These are phyloP conservation scores for Phragmatobia fuliginosa DNA, from an alignment of 2,888 invertebrate genomes.

Conservation along the genomic window DNA sequence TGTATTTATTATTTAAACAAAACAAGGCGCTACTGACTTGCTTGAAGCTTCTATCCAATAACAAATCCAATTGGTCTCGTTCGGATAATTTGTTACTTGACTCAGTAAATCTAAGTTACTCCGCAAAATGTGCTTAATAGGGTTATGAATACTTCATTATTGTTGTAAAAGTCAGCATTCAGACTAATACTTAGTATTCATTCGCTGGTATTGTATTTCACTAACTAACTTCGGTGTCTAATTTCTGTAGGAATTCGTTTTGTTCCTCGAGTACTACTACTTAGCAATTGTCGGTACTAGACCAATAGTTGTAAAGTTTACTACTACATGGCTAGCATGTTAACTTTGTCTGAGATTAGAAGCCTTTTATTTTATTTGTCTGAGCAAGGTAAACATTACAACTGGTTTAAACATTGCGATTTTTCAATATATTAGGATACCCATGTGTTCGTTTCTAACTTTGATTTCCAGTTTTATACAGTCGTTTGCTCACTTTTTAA, in stretches of 20 bases:
- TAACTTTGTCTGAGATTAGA: not conserved
- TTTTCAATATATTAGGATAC: no score
- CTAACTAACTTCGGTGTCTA: slow-evolving; percentile 10
- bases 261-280: slow-evolving; percentile 2
- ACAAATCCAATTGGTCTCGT: not conserved
- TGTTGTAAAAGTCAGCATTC: slow-evolving; percentile 14
- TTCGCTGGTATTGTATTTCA: slow-evolving; percentile 10
- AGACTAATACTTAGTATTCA: slow-evolving; percentile 8
- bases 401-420: not conserved
- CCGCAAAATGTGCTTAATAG: not conserved
- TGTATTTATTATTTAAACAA: not conserved
- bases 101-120: not conserved
- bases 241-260: slow-evolving; percentile 15
- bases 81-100: not conserved
- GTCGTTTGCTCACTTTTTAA: no score
- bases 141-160: not conserved
- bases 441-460: no score
- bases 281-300: not conserved
- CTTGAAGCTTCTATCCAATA: not conserved
- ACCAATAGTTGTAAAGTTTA: slow-evolving; percentile 3
- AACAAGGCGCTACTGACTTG: not conserved
- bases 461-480: no score
- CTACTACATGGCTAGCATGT: slow-evolving; percentile 3
- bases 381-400: not conserved
- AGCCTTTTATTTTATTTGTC: not conserved